phyloP scores from a whole-genome alignment of 2,113 vertebrate genomes.

The Zosterops borbonicus region DNA sequence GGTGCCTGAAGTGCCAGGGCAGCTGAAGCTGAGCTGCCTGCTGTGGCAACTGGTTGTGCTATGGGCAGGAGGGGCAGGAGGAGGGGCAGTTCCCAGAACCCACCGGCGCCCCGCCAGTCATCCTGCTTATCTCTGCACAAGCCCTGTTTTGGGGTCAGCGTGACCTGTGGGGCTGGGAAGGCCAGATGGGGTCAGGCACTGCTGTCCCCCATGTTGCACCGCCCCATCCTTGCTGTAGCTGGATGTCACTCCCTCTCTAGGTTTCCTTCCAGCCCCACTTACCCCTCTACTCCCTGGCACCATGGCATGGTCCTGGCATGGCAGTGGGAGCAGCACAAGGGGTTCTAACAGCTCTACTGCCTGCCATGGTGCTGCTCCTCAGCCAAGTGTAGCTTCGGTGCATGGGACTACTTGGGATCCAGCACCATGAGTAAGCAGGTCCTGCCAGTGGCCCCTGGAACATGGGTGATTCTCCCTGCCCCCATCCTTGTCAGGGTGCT shows the following conservation, averaged over 20 bases:
- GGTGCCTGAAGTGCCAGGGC: not conserved
- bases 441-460: not conserved
- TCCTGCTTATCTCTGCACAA: not conserved
- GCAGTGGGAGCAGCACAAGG: not conserved
- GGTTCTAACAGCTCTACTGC: not conserved
- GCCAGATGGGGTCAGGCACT: not conserved
- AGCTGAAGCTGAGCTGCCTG: not conserved
- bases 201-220: rapidly evolving
- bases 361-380: rapidly evolving
- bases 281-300: not conserved
- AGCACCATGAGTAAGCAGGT: not conserved
- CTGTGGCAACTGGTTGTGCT: not conserved
- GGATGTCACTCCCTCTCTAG: not conserved
- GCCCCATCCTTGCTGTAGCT: rapidly evolving
- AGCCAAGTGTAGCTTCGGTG: rapidly evolving
- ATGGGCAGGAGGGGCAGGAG: not conserved
- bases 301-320: rapidly evolving
- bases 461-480: not conserved
- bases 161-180: not conserved
- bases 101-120: rapidly evolving
- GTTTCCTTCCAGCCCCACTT: not conserved
- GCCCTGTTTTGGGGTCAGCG: not conserved
- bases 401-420: rapidly evolving
- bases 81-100: conserved; percentile 46
- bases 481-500: not conserved